Base-by-base conservation (phyloP, 2,888 invertebrate species). In the Isoperla grammatica region DNA sequence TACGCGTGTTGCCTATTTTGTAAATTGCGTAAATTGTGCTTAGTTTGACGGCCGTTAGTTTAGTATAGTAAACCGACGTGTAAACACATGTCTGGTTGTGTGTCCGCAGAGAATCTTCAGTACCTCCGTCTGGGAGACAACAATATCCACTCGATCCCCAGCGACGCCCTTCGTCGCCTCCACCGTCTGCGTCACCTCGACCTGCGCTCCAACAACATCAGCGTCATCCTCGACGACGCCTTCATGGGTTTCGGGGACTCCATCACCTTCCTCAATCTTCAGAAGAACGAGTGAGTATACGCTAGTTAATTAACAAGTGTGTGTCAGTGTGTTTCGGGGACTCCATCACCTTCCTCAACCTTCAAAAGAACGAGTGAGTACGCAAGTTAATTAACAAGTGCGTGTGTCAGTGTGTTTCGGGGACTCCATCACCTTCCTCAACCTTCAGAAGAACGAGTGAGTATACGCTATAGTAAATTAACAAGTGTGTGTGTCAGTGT, bases 361-460 rank as follows among this genome's bases (percentile, higher is more conserved):
- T 95, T 65, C 92, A 94, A 71, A 93, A 93, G 74, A 94, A 94
- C 73, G 87, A 88, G 93, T 93, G 79, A 87, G 86, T 77, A 9
- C 37, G 37, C 6, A 11, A 37, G 37, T 37, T 37, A 37, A 37
- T 37, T 37, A 9, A 37, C 11, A 6, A 37, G 11, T 37, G n/a
- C n/a, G n/a, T n/a, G n/a, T n/a, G n/a, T n/a, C n/a, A n/a, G n/a
- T 86, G 6, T 89, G 90, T 50, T 95, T 88, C 70, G 94, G 94
- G 20, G 90, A 91, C 73, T 90, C 91, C 23, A 88, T 95, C 65
- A 93, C 94, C n/a, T 94, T 93, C 76, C 82, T 95, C 23, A 92
- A 92, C 73, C 77, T 95, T 65, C 92, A 94, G 71, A 93, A 93
- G 74, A 94, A 94, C 73, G 87, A 88, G 93, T 93, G 79, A 87